Evolutionary conservation across 2,888 invertebrate species (phyloP), one percentile per base, ranked within the genome.

Genomic region (Apantesis nais): DNA sequence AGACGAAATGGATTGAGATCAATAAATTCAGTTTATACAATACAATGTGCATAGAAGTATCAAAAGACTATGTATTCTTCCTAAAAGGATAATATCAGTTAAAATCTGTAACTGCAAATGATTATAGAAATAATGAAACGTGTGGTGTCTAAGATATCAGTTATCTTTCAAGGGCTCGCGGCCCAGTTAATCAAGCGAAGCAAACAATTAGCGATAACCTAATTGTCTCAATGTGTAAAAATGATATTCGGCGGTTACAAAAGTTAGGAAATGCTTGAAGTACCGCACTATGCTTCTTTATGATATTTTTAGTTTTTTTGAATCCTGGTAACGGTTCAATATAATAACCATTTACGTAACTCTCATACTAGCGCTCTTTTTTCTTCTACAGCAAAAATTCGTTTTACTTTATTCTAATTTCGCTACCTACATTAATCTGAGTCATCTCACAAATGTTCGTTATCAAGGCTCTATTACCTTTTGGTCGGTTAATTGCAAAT

Each of bases 151-250:
- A 16, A 66, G 39, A 69, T 62, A 68, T 66, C 62, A 60, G 66
- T 81, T 80, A 82, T 78, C 79, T 79, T 70, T 72, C 77, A 79
- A 83, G 78, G 79, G 72, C 79, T 76, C 77, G 78, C 74, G 82
- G 72, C 76, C 68, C 67, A 75, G 75, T 74, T 85, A 85, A 88
- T 85, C 83, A 83, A 80, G 80, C 80, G 82, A 85, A 78, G 85
- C 84, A 86, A 84, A 86, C 80, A 86, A 83, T 73, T 76, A 55
- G 72, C 79, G 89, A 89, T 90, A 91, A 89, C 90, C 90, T 89
- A 87, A 84, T 87, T 76, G 83, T 83, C 83, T 83, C 83, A 81
- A 81, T 72, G 72, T 71, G 67, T 77, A 72, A 68, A 78, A 75
- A 66, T 74, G n/a, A n/a, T n/a, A n/a, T 80, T 81, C 79, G 81